Percentiles rank a stretch among this genome's conserved stretches.
These are phyloP conservation scores for Marmota monax DNA, from an alignment of 2,113 vertebrate genomes.

Conservation along the genomic window DNA sequence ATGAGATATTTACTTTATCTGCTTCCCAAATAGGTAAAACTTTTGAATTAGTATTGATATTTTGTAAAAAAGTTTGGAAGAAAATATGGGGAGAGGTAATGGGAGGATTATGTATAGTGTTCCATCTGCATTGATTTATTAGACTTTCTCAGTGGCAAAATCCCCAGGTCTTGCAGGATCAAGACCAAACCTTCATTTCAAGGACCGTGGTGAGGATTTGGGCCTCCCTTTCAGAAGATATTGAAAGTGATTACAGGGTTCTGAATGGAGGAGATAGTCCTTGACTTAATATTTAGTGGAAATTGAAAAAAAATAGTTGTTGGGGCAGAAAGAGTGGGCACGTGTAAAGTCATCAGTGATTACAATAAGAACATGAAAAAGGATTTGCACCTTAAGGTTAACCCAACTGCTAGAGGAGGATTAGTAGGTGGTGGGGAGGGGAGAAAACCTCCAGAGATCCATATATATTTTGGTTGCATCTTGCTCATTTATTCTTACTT, in stretches of 20 bases:
- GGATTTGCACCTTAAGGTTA: too few relatives aligned
- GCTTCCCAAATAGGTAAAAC: not conserved
- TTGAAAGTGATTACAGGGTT: not conserved
- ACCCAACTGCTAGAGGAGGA: not conserved
- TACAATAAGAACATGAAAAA: not conserved
- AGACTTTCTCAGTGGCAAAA: not conserved
- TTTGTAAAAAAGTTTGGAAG: not conserved
- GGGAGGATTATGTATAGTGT: not conserved
- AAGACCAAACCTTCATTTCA: not conserved
- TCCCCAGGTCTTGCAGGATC: not conserved
- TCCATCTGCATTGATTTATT: not conserved
- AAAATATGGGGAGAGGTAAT: not conserved
- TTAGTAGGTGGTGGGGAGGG: not conserved
- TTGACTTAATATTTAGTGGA: not conserved
- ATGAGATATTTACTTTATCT: not conserved
- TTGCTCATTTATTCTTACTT: not conserved
- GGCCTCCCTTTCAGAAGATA: not conserved
- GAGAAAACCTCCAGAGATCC: not conserved
- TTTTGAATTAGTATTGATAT: not conserved
- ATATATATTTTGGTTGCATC: not conserved
- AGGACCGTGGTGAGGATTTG: not conserved
- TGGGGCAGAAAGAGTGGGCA: not conserved
- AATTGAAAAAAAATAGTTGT: not conserved
- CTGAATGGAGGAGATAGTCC: not conserved
- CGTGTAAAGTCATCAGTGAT: not conserved